These are phyloP conservation scores for Chiloscyllium plagiosum DNA, from an alignment of 2,113 vertebrate genomes.

Conservation along the genomic window DNA sequence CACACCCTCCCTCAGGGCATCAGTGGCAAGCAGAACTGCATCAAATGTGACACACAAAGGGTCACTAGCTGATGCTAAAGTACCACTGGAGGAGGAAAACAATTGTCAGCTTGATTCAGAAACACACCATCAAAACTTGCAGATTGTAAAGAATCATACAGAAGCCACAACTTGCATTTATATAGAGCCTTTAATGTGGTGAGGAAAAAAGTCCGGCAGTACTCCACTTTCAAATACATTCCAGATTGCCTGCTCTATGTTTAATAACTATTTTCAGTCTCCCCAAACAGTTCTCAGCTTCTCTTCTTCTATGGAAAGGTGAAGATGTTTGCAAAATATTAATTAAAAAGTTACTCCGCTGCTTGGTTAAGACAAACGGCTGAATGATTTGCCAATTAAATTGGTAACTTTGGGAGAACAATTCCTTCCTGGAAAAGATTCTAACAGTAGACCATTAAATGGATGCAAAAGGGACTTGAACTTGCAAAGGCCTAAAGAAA, in stretches of 20 bases:
- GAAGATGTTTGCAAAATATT: background rate
- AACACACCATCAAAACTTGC: too few relatives aligned
- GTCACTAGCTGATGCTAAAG: background rate
- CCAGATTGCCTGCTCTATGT: background rate
- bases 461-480: too few relatives aligned
- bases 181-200: background rate
- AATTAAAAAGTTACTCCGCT: background rate
- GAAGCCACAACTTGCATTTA: background rate
- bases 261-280: background rate
- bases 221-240: background rate
- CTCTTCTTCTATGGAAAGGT: background rate
- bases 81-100: background rate
- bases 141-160: background rate
- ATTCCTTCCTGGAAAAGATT: too few relatives aligned
- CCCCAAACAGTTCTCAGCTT: background rate
- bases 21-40: background rate
- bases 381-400: background rate
- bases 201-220: background rate
- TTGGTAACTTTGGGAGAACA: background rate
- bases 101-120: background rate
- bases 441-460: too few relatives aligned
- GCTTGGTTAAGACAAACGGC: background rate
- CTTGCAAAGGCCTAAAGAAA: too few relatives aligned
- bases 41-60: background rate
- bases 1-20: background rate